phyloP scores from a whole-genome alignment of 2,888 invertebrate species.

The Cylloceria caligata region DNA sequence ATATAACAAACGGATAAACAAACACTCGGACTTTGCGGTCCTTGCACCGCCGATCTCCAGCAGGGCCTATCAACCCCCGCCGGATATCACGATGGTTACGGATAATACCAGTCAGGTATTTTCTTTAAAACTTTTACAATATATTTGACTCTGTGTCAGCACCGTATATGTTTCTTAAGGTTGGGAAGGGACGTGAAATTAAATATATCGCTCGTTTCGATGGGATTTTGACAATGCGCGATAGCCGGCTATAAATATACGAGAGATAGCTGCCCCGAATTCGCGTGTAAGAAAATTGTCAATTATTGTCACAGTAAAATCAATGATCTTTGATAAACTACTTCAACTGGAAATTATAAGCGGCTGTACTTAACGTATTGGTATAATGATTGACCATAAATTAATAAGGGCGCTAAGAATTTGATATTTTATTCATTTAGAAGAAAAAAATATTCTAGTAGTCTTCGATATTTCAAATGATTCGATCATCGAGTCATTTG shows the following conservation, averaged over 20 bases:
- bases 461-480: not conserved
- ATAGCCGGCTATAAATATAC: too few relatives aligned
- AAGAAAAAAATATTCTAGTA: too few relatives aligned
- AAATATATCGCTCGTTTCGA: not conserved
- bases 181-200: not conserved
- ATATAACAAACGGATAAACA: not conserved
- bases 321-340: too few relatives aligned
- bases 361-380: too few relatives aligned
- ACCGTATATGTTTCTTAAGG: not conserved
- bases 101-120: slow-evolving; percentile 82
- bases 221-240: not conserved
- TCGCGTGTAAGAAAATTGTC: too few relatives aligned
- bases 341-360: too few relatives aligned
- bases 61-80: slow-evolving; percentile 33
- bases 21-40: slow-evolving; percentile 41
- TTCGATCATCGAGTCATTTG: not conserved
- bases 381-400: too few relatives aligned
- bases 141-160: not conserved
- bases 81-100: slow-evolving; percentile 80
- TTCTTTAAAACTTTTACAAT: not conserved
- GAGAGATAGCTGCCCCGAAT: too few relatives aligned
- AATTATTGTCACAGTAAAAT: too few relatives aligned
- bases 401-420: too few relatives aligned
- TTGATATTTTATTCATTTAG: too few relatives aligned
- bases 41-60: slow-evolving; percentile 42